Evolutionary conservation across 1,140 invertebrate species (phyloP).

Genomic region (Hyposmocoma kahamanoa): DNA sequence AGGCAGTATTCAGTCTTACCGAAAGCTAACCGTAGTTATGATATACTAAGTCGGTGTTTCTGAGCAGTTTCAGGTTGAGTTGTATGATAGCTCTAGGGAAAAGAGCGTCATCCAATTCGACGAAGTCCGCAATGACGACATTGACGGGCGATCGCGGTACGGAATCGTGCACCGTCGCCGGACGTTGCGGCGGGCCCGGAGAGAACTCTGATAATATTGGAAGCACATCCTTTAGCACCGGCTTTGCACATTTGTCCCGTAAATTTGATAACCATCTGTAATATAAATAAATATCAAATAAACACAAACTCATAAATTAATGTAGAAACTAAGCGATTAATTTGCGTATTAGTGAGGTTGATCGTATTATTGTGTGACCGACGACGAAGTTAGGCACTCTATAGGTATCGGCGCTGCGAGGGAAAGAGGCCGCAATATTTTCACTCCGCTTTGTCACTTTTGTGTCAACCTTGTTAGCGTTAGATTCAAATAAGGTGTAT

Average conservation of each 20-base stretch:
- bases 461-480: too few species aligned
- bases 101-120: slow-evolving; percentile 71
- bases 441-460: too few species aligned
- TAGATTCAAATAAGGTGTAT: too few species aligned
- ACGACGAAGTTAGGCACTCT: too few species aligned
- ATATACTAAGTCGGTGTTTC: slow-evolving; percentile 31
- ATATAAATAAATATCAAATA: slow-evolving; percentile 13
- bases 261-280: slow-evolving; percentile 62
- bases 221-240: slow-evolving; percentile 71
- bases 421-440: too few species aligned
- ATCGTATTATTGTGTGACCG: too few species aligned
- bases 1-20: slow-evolving; percentile 1
- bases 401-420: too few species aligned
- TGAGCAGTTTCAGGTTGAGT: slow-evolving; percentile 72
- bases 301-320: too few species aligned
- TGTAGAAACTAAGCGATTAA: too few species aligned
- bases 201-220: slow-evolving; percentile 70
- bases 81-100: slow-evolving; percentile 75
- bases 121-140: slow-evolving; percentile 78
- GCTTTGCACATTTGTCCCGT: slow-evolving; percentile 67
- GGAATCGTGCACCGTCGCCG: too few species aligned
- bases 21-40: slow-evolving; percentile 15
- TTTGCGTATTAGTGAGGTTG: too few species aligned
- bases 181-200: slow-evolving; percentile 66
- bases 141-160: slow-evolving; percentile 59